Conservation (phyloP, 1,140 invertebrate genomes). For the Latrodectus geometricus region DNA sequence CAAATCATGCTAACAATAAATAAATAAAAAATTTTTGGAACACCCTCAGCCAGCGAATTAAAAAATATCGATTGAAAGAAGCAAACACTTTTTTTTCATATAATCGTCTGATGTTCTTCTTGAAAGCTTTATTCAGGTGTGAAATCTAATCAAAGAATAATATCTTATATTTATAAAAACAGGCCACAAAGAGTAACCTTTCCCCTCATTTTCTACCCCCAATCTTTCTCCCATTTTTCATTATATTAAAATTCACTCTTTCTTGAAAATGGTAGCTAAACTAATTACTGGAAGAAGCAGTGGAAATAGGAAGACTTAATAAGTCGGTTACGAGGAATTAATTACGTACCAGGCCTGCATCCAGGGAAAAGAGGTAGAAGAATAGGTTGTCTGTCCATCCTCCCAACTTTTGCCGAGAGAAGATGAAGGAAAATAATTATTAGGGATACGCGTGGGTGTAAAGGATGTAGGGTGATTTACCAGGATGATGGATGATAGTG, state of each 20-base stretch:
- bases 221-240: background rate
- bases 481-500: background rate
- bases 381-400: conserved; percentile 2
- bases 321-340: conserved; percentile 58
- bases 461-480: background rate
- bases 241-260: conserved; percentile 38
- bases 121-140: conserved; percentile 23
- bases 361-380: background rate
- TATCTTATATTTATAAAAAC: conserved; percentile 47
- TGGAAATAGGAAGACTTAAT: conserved; percentile 42
- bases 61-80: background rate
- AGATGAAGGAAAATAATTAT: background rate
- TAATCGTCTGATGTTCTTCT: background rate
- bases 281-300: conserved; percentile 23
- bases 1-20: conserved; percentile 27
- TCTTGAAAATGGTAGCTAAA: conserved; percentile 40
- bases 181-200: background rate
- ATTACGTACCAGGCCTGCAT: conserved; percentile 8
- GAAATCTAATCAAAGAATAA: conserved; percentile 58
- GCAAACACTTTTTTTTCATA: background rate
- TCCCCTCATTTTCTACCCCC: background rate
- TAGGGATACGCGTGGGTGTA: background rate
- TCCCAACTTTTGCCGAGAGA: conserved; percentile 1
- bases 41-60: background rate
- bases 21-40: conserved; percentile 11